These are phyloP conservation scores for Saccostrea cuccullata DNA, from an alignment of 1,140 invertebrate species.

Conservation along the genomic window DNA sequence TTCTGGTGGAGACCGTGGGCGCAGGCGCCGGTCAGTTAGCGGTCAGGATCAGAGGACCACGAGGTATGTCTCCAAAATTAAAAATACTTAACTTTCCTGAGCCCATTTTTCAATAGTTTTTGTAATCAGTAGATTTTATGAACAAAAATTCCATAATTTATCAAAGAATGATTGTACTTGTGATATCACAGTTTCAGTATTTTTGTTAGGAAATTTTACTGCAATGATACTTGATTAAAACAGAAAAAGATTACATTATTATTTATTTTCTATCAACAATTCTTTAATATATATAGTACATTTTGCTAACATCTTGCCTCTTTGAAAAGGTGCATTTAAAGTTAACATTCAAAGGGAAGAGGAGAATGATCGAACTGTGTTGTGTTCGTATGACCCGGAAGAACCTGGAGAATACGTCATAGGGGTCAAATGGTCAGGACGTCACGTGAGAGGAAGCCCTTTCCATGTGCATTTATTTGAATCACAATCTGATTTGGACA, in stretches of 20 bases:
- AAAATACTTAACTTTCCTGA: too few species aligned
- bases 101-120: too few species aligned
- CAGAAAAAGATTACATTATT: too few species aligned
- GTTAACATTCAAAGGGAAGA: conserved; percentile 99
- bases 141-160: too few species aligned
- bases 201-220: too few species aligned
- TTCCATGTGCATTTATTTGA: conserved; percentile 99
- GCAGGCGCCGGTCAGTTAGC: conserved; percentile 91
- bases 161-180: too few species aligned
- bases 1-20: conserved; percentile 98
- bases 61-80: conserved; percentile 81
- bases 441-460: conserved; percentile 93
- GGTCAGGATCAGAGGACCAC: conserved; percentile 96
- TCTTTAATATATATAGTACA: too few species aligned
- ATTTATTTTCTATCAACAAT: too few species aligned
- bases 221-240: too few species aligned
- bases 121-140: too few species aligned
- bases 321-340: conserved; percentile 89
- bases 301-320: background rate
- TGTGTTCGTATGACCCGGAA: conserved; percentile 97
- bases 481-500: conserved; percentile 93
- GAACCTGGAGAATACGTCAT: conserved; percentile 99
- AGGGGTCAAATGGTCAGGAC: conserved; percentile 98
- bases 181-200: too few species aligned
- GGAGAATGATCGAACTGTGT: conserved; percentile 97